phyloP scores from a whole-genome alignment of 2,797 vertebrate species.

The Rhyacichthys aspro region DNA sequence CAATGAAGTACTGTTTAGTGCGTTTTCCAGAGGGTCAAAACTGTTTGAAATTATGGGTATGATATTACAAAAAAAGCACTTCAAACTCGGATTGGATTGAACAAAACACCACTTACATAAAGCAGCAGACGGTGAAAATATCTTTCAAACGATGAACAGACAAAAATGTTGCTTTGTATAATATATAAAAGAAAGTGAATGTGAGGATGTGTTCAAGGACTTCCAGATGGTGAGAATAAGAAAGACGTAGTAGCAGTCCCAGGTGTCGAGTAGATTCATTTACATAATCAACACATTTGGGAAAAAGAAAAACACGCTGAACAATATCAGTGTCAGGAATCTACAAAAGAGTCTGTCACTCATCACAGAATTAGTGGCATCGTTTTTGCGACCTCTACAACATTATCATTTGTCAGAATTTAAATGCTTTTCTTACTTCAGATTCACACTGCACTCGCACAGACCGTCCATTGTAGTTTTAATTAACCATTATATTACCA shows the following conservation, averaged over 20 bases:
- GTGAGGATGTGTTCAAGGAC: slow-evolving; percentile 49
- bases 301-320: slow-evolving; percentile 34
- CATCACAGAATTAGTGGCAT: no score
- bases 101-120: not conserved
- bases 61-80: not conserved
- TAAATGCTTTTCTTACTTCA: no score
- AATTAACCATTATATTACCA: not conserved
- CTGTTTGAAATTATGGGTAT: no score
- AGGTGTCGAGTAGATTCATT: slow-evolving; percentile 43
- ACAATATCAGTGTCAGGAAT: slow-evolving; percentile 5
- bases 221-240: slow-evolving; percentile 58
- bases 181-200: slow-evolving; percentile 23
- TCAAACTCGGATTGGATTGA: not conserved
- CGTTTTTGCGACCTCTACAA: not conserved
- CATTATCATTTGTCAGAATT: not conserved
- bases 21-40: no score
- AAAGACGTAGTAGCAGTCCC: slow-evolving; percentile 38
- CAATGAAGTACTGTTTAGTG: no score
- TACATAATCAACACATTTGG: slow-evolving; percentile 61
- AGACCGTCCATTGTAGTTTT: not conserved
- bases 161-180: not conserved
- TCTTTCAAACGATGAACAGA: not conserved
- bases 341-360: not conserved
- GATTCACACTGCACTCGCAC: no score
- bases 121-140: not conserved